A percentile compares a stretch with the other conserved stretches of the same genome.
Conservation (phyloP, 2,113 vertebrate genomes). For the Psephotus haematonotus region DNA sequence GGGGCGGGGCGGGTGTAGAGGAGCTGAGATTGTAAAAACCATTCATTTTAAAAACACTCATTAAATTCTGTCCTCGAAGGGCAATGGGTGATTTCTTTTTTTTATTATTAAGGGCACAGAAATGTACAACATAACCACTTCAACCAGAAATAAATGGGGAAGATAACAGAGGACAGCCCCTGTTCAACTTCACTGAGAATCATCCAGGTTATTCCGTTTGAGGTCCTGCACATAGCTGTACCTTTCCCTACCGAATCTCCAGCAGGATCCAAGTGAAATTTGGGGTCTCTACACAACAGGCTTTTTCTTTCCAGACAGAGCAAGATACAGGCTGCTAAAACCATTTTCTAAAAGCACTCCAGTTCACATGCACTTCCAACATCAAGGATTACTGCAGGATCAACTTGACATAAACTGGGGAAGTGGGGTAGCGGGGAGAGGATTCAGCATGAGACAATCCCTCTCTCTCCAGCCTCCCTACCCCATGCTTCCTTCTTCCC, state of each 20-base stretch:
- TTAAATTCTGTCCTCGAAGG: neutral
- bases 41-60: neutral
- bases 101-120: neutral
- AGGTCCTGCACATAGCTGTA: neutral
- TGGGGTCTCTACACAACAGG: neutral
- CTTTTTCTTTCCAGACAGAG: neutral
- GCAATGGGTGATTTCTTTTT: neutral
- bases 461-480: neutral
- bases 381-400: neutral
- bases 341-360: neutral
- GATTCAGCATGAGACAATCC: neutral
- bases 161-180: neutral
- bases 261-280: neutral
- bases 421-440: neutral
- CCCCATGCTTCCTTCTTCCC: neutral
- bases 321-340: neutral
- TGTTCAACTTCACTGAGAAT: neutral
- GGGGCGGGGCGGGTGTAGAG: accelerated
- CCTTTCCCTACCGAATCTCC: neutral
- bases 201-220: neutral
- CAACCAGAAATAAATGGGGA: neutral
- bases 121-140: neutral
- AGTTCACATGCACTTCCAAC: neutral
- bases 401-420: neutral
- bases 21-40: neutral